Base-by-base conservation (phyloP, 2,797 vertebrate species). In the Epinephelus malabaricus region DNA sequence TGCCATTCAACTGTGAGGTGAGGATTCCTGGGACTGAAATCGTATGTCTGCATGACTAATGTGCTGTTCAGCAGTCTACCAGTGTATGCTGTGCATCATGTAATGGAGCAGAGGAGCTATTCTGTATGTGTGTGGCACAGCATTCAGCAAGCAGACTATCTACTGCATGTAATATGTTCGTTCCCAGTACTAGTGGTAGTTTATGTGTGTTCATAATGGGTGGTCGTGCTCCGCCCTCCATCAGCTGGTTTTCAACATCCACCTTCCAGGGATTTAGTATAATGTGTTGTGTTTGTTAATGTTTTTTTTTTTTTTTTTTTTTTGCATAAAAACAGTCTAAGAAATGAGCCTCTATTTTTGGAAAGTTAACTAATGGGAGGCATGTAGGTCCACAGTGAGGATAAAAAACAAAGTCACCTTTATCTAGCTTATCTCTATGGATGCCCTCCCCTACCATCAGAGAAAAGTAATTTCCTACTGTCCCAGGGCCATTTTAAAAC, bases 1-100 rank as follows among this genome's bases (percentile, higher is more conserved):
- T 69, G 10, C 50, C 14, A 46, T 86, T 78, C 46, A 77, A 74
- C 60, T 45, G 54, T 67, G 34, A 73, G 30, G 58, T 15, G 38
- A 19, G 45, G 40, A 45, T 60, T 47, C 11, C 6, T 53, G 63
- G 34, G 75, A 64, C 63, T 56, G 45, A 76, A 80, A 84, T 69
- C 72, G 34, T 73, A 73, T 56, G 62, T 87, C 79, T 86, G 81
- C 83, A 89, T 90, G 61, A 85, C 66, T 70, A 79, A 82, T 77
- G 60, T 74, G 60, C 46, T 76, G 19, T 88, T 88, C 88, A 75
- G 88, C 78, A 84, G 77, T 73, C 73, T 64, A 50, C 49, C 64
- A 69, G 6, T 69, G 69, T 23, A 50, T 53, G 69, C 53, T 59
- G 30, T 56, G 27, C 58, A 68, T 53, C 53, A 76, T 38, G 64